phyloP scores from a whole-genome alignment of 2,113 vertebrate species.

The Geothlypis trichas region DNA sequence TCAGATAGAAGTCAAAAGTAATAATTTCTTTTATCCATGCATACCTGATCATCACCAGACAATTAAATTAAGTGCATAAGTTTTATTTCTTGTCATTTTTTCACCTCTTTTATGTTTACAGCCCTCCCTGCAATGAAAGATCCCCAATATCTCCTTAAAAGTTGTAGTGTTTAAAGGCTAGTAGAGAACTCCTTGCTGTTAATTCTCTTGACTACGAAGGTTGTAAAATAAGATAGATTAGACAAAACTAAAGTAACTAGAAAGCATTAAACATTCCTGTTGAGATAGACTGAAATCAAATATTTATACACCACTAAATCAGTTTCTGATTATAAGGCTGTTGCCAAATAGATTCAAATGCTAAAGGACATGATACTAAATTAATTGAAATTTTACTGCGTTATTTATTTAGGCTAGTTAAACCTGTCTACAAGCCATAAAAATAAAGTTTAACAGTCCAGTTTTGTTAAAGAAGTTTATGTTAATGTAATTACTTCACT shows the following conservation, averaged over 20 bases:
- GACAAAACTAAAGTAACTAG: background rate
- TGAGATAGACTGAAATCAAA: constrained; percentile 36
- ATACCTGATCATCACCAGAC: background rate
- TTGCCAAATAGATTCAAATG: constrained; percentile 22
- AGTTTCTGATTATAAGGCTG: constrained; percentile 44
- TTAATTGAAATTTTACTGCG: constrained; percentile 32
- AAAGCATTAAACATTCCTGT: constrained; percentile 45
- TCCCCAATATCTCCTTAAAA: background rate
- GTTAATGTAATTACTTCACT: background rate
- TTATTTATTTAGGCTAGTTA: constrained; percentile 54
- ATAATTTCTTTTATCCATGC: background rate
- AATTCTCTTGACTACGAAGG: background rate
- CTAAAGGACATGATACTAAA: constrained; percentile 22
- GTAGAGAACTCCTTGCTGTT: background rate
- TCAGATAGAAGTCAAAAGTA: background rate
- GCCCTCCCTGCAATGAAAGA: background rate
- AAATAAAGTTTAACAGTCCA: constrained; percentile 18
- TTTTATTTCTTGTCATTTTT: background rate
- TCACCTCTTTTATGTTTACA: background rate
- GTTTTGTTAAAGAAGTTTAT: constrained; percentile 24
- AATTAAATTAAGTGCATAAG: background rate
- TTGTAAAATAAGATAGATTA: constrained; percentile 56
- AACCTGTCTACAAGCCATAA: constrained; percentile 28
- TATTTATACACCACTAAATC: constrained; percentile 56
- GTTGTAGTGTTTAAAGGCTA: background rate